A percentile compares a stretch with the other conserved stretches of the same genome.
These are phyloP conservation scores for Pimpla rufipes DNA, from an alignment of 2,888 invertebrate genomes.

Conservation along the genomic window DNA sequence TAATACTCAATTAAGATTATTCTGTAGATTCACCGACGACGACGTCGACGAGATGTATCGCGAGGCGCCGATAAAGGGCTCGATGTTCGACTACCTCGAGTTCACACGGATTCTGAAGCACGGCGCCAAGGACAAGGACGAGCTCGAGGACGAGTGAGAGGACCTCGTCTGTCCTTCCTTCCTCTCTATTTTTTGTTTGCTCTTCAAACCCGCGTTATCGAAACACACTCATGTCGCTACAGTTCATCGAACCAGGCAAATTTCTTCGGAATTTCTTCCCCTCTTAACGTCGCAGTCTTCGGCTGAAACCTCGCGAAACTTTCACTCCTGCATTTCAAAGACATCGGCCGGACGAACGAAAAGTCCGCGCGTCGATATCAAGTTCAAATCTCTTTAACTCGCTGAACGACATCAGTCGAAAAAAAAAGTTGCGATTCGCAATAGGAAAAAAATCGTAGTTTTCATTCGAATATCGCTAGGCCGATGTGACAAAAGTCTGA, in stretches of 20 bases:
- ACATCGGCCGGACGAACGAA: neutral
- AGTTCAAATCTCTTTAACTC: neutral
- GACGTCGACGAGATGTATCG: conserved; percentile 99
- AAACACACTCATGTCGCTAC: conserved; percentile 19
- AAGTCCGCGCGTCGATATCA: neutral
- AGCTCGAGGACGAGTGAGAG: conserved; percentile 91
- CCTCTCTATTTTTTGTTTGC: conserved; percentile 37
- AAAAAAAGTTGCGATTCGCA: neutral
- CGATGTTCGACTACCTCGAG: conserved; percentile 98
- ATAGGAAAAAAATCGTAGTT: no score
- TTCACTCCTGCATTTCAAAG: neutral
- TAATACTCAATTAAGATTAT: neutral
- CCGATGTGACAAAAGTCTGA: neutral
- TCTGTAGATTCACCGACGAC: conserved; percentile 92
- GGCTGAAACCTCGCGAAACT: neutral
- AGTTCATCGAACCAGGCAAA: neutral
- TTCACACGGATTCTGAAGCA: conserved; percentile 99
- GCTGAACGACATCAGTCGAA: neutral
- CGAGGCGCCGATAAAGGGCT: conserved; percentile 98
- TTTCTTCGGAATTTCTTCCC: neutral
- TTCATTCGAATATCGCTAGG: neutral
- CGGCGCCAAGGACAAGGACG: conserved; percentile 99
- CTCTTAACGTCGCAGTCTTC: neutral
- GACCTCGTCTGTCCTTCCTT: conserved; percentile 21
- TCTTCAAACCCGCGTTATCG: conserved; percentile 18